Evolutionary conservation across 1,140 invertebrate genomes (phyloP).

Genomic region (Drosophila saltans): DNA sequence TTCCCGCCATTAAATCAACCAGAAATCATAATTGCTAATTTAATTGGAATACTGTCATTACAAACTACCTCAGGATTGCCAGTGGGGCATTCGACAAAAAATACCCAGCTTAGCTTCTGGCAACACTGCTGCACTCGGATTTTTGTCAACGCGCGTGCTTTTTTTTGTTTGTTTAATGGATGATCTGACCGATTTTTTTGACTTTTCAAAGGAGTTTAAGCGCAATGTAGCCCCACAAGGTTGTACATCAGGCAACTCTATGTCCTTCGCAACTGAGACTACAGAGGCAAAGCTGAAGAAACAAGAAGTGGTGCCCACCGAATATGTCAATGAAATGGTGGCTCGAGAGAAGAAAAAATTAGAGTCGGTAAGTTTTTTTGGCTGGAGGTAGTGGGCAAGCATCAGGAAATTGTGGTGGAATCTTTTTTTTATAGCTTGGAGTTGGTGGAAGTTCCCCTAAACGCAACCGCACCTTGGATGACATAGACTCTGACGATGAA

Average conservation of each 20-base stretch:
- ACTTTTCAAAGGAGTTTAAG: conserved; percentile 73
- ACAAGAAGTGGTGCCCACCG: conserved; percentile 58
- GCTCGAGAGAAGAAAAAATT: conserved; percentile 52
- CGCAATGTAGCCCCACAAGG: conserved; percentile 35
- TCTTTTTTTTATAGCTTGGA: conserved; percentile 7
- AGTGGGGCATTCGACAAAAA: too few species aligned
- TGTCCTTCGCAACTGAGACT: background rate
- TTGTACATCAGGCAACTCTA: conserved; percentile 30
- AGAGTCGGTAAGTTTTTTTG: conserved; percentile 41
- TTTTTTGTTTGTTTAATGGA: conserved; percentile 54
- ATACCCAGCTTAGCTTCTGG: too few species aligned
- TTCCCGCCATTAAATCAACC: too few species aligned
- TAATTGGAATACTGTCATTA: too few species aligned
- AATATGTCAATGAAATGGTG: conserved; percentile 55
- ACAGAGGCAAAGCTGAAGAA: conserved; percentile 44
- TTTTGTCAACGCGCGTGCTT: background rate
- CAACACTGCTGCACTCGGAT: too few species aligned
- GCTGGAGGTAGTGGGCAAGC: background rate
- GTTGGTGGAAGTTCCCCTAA: background rate
- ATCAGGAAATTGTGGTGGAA: conserved; percentile 1
- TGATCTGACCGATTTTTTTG: conserved; percentile 70
- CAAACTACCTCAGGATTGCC: too few species aligned
- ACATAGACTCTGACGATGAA: conserved; percentile 63
- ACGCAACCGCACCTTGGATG: conserved; percentile 37
- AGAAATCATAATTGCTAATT: too few species aligned